Base-by-base conservation (phyloP, 1,140 invertebrate species). In the Dreissena rostriformis region DNA sequence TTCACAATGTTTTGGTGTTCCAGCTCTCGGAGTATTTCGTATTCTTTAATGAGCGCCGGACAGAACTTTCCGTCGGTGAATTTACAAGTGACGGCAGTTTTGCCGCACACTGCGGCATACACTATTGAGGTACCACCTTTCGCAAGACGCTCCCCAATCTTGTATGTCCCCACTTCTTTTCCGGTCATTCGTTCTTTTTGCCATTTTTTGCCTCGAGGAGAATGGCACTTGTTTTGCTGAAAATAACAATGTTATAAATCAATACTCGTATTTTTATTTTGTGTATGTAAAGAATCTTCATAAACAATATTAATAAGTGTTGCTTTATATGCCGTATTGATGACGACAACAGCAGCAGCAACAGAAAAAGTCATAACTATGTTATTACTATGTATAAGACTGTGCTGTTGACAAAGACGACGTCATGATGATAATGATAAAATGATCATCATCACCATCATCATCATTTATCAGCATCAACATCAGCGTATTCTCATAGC, bases 161-260 rank as follows among this genome's bases (percentile, higher is more conserved):
- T 51, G 66, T 82, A 73, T 22, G 52, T 61, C 22, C 79, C 78
- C 0, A 82, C 10, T 19, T 73, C 57, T 57, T 55, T 82, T 22
- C 79, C 79, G 6, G 70, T 24, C 79, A 82, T 73, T 22, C 79
- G 22, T 19, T 82, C 79, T 66, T 82, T 82, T 24, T 61, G 28
- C 79, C 79, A 82, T 66, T 82, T 82, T 51, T 57, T 53, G 12
- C 79, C 79, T 22, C 66, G 55, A 19, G 79, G 68, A 51, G 57
- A 52, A 28, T 80, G 78, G 19, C 66, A 28, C 19, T 39, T 68
- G 51, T 80, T 70, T 24, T 22, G 52, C 78, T 80, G 28, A 75
- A 75, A 68, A 19, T 15, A 39, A 39, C 24, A 5, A 1, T 15
- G 24, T 26, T 11, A 29, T 68, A 28, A 68, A n/a, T 68, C 15